A percentile compares a stretch with the other conserved stretches of the same genome.
phyloP scores from a whole-genome alignment of 2,888 invertebrate genomes.

The Brenthis daphne region DNA sequence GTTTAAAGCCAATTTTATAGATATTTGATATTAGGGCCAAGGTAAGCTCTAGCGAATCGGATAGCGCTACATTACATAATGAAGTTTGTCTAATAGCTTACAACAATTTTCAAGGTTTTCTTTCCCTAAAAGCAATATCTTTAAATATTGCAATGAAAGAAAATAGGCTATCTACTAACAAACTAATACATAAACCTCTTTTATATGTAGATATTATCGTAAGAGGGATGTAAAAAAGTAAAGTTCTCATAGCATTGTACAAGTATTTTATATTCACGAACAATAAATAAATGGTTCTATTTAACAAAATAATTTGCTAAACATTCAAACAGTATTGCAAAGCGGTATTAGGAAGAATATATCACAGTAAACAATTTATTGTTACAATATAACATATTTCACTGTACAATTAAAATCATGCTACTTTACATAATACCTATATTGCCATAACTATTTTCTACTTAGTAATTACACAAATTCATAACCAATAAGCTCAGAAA shows the following conservation, averaged over 20 bases:
- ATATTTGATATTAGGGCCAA: constrained; percentile 27
- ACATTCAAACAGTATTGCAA: constrained; percentile 53
- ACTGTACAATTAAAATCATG: constrained; percentile 31
- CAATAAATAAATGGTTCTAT: constrained; percentile 42
- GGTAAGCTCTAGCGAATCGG: constrained; percentile 44
- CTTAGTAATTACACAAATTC: constrained; percentile 23
- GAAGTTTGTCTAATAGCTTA: constrained; percentile 8
- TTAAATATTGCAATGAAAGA: no score
- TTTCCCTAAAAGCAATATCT: no score
- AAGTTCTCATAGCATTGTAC: constrained; percentile 37
- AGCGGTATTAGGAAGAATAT: constrained; percentile 66
- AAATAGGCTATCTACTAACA: no score
- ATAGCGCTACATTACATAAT: constrained; percentile 46
- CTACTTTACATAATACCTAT: constrained; percentile 24
- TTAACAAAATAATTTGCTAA: constrained; percentile 61
- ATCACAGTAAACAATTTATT: constrained; percentile 65
- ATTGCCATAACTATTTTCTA: constrained; percentile 27
- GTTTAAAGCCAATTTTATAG: background rate
- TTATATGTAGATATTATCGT: background rate
- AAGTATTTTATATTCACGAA: constrained; percentile 46
- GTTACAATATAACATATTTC: constrained; percentile 30
- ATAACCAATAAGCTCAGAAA: constrained; percentile 28
- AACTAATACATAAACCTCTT: no score
- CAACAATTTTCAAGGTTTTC: background rate
- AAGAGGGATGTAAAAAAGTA: background rate